A percentile compares a stretch with the other conserved stretches of the same genome.
Evolutionary conservation across 2,113 vertebrate species (phyloP).

Genomic region (Strix aluco): DNA sequence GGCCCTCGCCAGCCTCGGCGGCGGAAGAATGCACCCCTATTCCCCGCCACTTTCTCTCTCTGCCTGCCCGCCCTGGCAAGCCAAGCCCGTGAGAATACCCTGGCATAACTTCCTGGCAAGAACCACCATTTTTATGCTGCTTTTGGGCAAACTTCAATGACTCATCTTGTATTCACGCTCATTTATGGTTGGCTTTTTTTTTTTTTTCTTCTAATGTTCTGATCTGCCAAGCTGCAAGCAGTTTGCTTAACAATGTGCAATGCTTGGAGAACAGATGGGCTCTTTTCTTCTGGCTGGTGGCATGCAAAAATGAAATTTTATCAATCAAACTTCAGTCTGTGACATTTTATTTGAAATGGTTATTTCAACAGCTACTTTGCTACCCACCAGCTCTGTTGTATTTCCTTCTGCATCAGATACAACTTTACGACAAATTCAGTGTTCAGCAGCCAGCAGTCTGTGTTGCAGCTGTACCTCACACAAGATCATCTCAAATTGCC

Average conservation of each 20-base stretch:
- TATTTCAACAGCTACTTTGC: background rate
- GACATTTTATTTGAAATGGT: background rate
- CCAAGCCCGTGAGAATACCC: background rate
- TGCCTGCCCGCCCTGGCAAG: rapidly evolving
- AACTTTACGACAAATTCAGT: background rate
- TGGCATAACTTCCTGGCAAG: slow-evolving; percentile 28
- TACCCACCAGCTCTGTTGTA: background rate
- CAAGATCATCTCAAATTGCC: background rate
- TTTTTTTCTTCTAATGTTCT: background rate
- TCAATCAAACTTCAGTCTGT: background rate
- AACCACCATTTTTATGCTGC: slow-evolving; percentile 33
- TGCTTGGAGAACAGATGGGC: slow-evolving; percentile 20
- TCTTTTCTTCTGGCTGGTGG: background rate
- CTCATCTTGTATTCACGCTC: slow-evolving; percentile 49
- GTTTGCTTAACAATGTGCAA: slow-evolving; percentile 23
- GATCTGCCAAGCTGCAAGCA: background rate
- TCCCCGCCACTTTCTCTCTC: background rate
- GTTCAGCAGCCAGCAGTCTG: background rate
- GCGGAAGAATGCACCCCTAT: background rate
- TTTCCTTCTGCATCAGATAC: background rate
- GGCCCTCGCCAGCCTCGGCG: background rate
- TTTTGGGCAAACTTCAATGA: slow-evolving; percentile 49
- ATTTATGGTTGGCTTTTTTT: background rate
- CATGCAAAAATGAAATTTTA: slow-evolving; percentile 33
- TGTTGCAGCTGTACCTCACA: background rate